These are phyloP conservation scores for Rapana venosa DNA, from an alignment of 2,888 invertebrate genomes.

Conservation along the genomic window DNA sequence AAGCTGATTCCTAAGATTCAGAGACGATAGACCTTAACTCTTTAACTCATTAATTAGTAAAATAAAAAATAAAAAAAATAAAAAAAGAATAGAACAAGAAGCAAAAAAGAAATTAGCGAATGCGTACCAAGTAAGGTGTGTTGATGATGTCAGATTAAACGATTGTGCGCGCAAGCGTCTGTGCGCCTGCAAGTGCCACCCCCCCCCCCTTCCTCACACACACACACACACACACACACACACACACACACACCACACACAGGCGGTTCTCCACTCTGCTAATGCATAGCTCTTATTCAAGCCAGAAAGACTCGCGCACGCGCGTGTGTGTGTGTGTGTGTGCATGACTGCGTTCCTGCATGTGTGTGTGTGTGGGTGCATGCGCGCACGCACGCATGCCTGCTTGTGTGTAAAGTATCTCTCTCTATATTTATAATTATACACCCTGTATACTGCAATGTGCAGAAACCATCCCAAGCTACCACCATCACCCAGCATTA, in stretches of 20 bases:
- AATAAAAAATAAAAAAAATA: not conserved
- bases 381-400: not conserved
- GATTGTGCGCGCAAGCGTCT: no score
- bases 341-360: not conserved
- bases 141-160: no score
- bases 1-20: not conserved
- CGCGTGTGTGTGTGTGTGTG: not conserved
- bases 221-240: no score
- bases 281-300: no score
- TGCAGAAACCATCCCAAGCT: no score
- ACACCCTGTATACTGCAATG: not conserved
- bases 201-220: no score
- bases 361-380: not conserved
- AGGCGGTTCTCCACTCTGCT: no score
- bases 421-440: no score
- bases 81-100: not conserved
- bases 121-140: no score
- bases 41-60: not conserved
- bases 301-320: not conserved
- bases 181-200: no score
- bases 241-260: no score
- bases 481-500: not conserved
- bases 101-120: no score
- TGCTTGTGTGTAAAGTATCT: not conserved
- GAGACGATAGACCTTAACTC: not conserved